A percentile compares a stretch with the other conserved stretches of the same genome.
Evolutionary conservation across 2,113 vertebrate species (phyloP).

Genomic region (Neopipo cinnamomea): DNA sequence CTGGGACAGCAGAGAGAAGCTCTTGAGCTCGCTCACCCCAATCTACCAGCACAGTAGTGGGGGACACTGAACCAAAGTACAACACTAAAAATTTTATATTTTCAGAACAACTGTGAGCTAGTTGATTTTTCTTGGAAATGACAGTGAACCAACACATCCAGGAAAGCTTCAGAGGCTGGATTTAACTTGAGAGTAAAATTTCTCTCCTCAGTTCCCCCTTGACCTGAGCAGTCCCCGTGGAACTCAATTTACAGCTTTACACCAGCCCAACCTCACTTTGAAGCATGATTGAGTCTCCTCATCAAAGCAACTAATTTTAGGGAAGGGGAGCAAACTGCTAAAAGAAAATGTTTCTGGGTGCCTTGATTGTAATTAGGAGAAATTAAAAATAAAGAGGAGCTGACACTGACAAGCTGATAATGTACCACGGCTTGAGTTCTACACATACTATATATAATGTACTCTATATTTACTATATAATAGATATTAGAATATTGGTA

Average conservation of each 20-base stretch:
- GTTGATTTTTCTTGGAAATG: neutral
- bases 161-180: neutral
- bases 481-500: neutral
- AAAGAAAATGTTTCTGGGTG: neutral
- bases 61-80: neutral
- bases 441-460: neutral
- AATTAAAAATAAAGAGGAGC: neutral
- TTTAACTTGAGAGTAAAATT: neutral
- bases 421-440: neutral
- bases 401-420: neutral
- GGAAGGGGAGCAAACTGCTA: neutral
- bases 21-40: neutral
- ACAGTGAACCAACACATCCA: rapidly evolving
- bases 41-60: rapidly evolving
- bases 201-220: neutral
- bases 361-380: neutral
- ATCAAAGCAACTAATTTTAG: conserved; percentile 9
- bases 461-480: too few species aligned
- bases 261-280: neutral
- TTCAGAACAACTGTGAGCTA: neutral
- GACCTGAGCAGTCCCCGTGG: rapidly evolving
- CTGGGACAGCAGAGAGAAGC: neutral
- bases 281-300: neutral
- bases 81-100: neutral
- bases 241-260: neutral